Conservation (phyloP, 2,113 vertebrate genomes). For the Numenius arquata region DNA sequence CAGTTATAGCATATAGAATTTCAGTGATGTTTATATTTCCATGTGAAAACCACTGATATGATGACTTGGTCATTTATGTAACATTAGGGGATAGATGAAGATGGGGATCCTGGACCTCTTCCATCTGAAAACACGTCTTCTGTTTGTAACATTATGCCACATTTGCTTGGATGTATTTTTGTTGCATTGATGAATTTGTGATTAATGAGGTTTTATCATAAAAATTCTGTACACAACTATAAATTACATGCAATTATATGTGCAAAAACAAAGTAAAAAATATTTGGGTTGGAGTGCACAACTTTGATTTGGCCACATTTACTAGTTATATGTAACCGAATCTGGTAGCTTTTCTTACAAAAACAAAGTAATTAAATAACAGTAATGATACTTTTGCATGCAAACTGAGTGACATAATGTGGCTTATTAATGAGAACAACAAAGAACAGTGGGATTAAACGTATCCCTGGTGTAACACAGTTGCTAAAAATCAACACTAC, state of each 20-base stretch:
- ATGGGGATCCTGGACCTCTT: constrained; percentile 54
- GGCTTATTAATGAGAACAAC: constrained; percentile 63
- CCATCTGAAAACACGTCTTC: constrained; percentile 47
- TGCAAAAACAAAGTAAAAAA: constrained; percentile 68
- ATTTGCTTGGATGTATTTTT: constrained; percentile 50
- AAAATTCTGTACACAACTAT: constrained; percentile 69
- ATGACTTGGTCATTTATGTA: constrained; percentile 61
- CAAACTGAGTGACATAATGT: constrained; percentile 31
- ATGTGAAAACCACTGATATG: constrained; percentile 32
- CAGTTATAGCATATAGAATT: constrained; percentile 7
- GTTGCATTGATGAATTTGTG: constrained; percentile 67
- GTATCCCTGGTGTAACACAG: constrained; percentile 1
- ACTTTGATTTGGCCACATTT: constrained; percentile 68
- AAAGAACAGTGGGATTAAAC: constrained; percentile 34
- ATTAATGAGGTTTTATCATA: constrained; percentile 70
- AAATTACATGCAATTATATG: constrained; percentile 77
- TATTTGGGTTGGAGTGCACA: constrained; percentile 73
- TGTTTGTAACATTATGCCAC: constrained; percentile 45
- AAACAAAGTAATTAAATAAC: constrained; percentile 65
- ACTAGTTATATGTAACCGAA: constrained; percentile 48
- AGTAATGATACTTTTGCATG: constrained; percentile 44
- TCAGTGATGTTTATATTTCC: constrained; percentile 53
- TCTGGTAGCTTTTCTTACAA: constrained; percentile 59
- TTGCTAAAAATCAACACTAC: constrained; percentile 42
- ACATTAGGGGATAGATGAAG: constrained; percentile 55